Conservation (phyloP, 2,797 vertebrate species). For the Epinephelus malabaricus region DNA sequence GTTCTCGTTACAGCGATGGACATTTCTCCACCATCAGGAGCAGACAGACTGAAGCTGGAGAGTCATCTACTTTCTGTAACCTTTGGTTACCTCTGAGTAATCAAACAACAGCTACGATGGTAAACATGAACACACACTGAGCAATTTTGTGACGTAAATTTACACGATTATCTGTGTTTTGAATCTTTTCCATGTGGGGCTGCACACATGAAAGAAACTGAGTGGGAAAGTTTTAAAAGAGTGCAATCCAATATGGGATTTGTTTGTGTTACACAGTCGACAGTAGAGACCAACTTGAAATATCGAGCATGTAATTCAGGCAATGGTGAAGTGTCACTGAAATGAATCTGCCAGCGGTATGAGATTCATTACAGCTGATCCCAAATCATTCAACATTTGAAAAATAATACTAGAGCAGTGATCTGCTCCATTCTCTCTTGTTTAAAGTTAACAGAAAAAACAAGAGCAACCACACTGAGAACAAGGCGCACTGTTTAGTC, state of each 20-base stretch:
- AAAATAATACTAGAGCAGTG: not conserved
- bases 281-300: not conserved
- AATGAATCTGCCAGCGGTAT: not conserved
- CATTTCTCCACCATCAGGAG: not conserved
- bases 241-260: not conserved
- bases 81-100: conserved; percentile 24
- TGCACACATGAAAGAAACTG: not conserved
- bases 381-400: not conserved
- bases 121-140: conserved; percentile 26
- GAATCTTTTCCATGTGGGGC: not conserved
- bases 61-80: not conserved
- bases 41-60: not conserved
- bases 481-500: not conserved
- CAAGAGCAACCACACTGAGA: not conserved
- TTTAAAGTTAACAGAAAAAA: conserved; percentile 14
- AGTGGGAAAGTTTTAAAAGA: conserved; percentile 10
- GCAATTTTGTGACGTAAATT: conserved; percentile 33
- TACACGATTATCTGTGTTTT: conserved; percentile 3
- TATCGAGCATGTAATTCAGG: not conserved
- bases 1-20: not conserved
- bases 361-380: not conserved
- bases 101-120: conserved; percentile 29
- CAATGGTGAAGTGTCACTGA: not conserved
- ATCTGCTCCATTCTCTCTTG: conserved; percentile 1
- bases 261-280: conserved; percentile 7